Base-by-base conservation (phyloP, 2,888 invertebrate species). In the Clitarchus hookeri region DNA sequence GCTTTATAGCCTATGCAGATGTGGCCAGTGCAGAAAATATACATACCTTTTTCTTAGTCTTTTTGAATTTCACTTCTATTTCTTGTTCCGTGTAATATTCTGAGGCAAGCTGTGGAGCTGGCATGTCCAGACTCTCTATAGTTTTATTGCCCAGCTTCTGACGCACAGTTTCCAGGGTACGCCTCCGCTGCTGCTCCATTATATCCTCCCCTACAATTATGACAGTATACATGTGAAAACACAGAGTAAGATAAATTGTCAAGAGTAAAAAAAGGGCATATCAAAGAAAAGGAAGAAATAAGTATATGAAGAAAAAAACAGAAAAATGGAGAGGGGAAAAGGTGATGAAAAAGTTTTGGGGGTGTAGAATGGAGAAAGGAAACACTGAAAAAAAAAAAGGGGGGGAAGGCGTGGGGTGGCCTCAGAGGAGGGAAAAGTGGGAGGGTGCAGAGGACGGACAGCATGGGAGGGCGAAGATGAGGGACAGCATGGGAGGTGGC, bases 81-180 rank as follows among this genome's bases (percentile, higher is more conserved):
- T 99, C 99, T 88, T 95, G 95, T 88, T 95, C 94, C 86, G 96
- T 96, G 90, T 95, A 95, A 92, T 98, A 99, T 91, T 99, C 99
- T 16, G 95, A 94, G 1, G 98, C 98, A 26, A 97, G 89, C 89
- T 93, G 94, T 54, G 95, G 93, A 89, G 94, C 94, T 23, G 95
- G 94, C 89, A 95, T 91, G 86, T 93, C 93, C 87, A 99, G 93
- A 6, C 95, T 94, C 92, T 98, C 98, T 88, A 97, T 91, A 25
- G 94, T 94, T 91, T 95, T 95, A 86, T 93, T 93, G 11, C 94
- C 93, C 85, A 96, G 91, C 89, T 95, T 94, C 48, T 93, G 93
- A 90, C 94, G 93, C 13, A 94, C 87, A 84, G 87, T 87, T 86
- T 88, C 88, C 44, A 84, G 84, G 85, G 87, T 86, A 36, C 83